Percentiles rank a stretch among this genome's conserved stretches.
These are phyloP conservation scores for Chloroceryle inda DNA, from an alignment of 2,797 vertebrate species.

Conservation along the genomic window DNA sequence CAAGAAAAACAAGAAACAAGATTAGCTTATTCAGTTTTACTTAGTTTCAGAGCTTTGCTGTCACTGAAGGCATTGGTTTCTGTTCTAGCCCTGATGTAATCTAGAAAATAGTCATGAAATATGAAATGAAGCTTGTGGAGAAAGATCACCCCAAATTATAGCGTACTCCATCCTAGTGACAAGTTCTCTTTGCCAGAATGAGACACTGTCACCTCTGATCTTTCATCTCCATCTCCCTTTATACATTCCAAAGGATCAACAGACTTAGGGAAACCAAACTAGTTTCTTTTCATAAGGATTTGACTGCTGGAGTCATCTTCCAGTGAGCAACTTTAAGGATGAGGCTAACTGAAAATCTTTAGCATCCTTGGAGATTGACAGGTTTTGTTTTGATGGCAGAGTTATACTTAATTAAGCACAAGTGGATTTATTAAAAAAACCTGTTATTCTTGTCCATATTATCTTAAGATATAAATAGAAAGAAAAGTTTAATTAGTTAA, in stretches of 20 bases:
- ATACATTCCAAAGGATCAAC: not conserved
- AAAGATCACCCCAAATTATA: not conserved
- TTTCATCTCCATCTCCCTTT: not conserved
- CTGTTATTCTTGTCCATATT: slow-evolving; percentile 46
- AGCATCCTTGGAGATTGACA: not conserved
- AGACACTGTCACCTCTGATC: not conserved
- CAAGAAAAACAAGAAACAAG: not conserved
- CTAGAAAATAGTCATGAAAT: not conserved
- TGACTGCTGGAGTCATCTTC: not conserved
- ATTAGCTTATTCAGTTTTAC: not conserved
- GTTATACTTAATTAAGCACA: slow-evolving; percentile 17
- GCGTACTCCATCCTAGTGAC: not conserved
- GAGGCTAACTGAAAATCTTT: not conserved
- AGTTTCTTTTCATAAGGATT: not conserved
- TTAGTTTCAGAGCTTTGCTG: not conserved
- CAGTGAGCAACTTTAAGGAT: not conserved
- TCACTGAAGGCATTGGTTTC: not conserved
- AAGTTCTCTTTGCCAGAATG: not conserved
- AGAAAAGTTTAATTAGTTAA: slow-evolving; percentile 88
- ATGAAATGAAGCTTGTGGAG: not conserved
- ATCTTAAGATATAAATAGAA: slow-evolving; percentile 84
- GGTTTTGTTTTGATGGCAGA: not conserved
- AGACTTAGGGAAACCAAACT: not conserved
- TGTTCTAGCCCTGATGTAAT: not conserved
- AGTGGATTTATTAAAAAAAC: slow-evolving; percentile 31